A percentile compares a stretch with the other conserved stretches of the same genome.
These are phyloP conservation scores for Andricus curvator DNA, from an alignment of 2,888 invertebrate genomes.

Conservation along the genomic window DNA sequence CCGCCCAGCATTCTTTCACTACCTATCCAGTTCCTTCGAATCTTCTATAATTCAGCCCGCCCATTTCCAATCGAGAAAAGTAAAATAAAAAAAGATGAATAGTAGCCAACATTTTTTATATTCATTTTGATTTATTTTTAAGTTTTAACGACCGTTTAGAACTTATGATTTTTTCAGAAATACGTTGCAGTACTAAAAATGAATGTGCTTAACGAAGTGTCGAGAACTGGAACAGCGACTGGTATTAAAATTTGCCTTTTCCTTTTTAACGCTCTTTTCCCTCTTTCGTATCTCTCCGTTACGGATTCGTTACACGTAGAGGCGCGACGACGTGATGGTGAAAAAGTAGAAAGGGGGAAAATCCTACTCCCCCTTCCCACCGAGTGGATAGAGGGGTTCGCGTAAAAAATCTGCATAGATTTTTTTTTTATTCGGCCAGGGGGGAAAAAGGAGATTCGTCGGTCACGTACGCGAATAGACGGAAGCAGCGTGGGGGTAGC, in stretches of 20 bases:
- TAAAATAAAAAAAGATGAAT: too few species aligned
- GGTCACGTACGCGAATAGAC: constrained; percentile 57
- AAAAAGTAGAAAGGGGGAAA: constrained; percentile 60
- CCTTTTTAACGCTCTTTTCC: constrained; percentile 18
- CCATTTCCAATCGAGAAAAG: too few species aligned
- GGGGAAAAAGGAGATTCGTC: constrained; percentile 51
- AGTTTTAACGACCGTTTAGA: too few species aligned
- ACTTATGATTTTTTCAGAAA: too few species aligned
- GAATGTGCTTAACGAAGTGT: not conserved
- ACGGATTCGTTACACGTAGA: constrained; percentile 75
- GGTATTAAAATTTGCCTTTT: constrained; percentile 3
- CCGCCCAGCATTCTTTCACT: not conserved
- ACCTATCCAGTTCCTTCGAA: too few species aligned
- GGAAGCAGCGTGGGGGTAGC: constrained; percentile 49
- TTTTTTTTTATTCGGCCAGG: constrained; percentile 58
- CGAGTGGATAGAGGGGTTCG: constrained; percentile 55
- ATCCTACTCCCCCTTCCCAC: constrained; percentile 43
- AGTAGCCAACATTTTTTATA: too few species aligned
- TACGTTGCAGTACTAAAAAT: not conserved
- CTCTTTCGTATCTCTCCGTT: constrained; percentile 54
- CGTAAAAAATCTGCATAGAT: constrained; percentile 74
- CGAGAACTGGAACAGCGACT: not conserved
- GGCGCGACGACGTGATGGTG: constrained; percentile 72
- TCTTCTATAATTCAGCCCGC: too few species aligned
- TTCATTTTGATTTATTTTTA: too few species aligned